Evolutionary conservation across 2,797 vertebrate species (phyloP).

Genomic region (Anguilla marmorata): DNA sequence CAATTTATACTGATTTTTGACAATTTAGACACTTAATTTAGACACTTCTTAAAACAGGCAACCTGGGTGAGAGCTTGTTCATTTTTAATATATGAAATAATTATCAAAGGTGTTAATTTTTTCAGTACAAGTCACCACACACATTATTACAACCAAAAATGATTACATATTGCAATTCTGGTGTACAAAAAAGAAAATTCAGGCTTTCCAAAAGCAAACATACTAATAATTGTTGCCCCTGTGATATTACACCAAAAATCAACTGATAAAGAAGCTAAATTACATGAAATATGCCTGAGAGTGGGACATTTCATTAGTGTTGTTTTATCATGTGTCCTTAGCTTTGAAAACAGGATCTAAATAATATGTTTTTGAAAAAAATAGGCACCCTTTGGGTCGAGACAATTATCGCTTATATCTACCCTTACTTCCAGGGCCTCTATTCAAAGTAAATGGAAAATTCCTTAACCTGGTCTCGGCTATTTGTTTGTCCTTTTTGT

Average conservation of each 20-base stretch:
- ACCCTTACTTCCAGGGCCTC: not conserved
- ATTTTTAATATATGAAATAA: not conserved
- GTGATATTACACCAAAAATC: not conserved
- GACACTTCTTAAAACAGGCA: not conserved
- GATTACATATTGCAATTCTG: not conserved
- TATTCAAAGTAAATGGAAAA: slow-evolving; percentile 59
- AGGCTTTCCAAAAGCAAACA: too few relatives aligned
- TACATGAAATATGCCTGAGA: not conserved
- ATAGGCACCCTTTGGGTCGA: not conserved
- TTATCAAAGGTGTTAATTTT: not conserved
- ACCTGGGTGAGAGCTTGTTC: not conserved
- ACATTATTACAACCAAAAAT: not conserved
- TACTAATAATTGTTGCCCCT: not conserved
- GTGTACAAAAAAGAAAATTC: not conserved
- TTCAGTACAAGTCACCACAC: not conserved
- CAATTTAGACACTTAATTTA: not conserved
- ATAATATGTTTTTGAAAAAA: not conserved
- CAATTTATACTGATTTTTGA: not conserved
- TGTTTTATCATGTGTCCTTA: not conserved
- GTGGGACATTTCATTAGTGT: not conserved
- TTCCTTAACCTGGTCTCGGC: slow-evolving; percentile 33
- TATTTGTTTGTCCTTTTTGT: not conserved
- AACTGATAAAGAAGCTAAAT: not conserved
- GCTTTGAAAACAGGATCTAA: not conserved
- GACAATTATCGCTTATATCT: not conserved